Conservation (phyloP, 2,888 invertebrate species). For the Lasioglossum malachurum region DNA sequence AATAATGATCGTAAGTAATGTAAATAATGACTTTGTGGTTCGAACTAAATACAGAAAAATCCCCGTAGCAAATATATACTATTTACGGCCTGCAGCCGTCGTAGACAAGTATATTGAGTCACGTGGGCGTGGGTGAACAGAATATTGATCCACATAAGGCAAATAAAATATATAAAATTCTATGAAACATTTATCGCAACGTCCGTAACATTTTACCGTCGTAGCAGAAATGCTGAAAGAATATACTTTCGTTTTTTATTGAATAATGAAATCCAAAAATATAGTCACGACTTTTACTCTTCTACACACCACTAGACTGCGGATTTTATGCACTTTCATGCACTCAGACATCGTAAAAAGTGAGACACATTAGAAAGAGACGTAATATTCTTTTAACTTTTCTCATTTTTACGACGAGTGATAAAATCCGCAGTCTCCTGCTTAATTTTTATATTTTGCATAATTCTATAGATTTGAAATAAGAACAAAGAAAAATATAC, state of each 20-base stretch:
- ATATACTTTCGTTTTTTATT: not conserved
- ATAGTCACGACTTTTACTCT: not conserved
- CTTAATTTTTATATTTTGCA: not conserved
- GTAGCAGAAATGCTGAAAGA: not conserved
- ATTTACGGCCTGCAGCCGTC: not conserved
- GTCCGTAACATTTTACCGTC: not conserved
- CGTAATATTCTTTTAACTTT: not conserved
- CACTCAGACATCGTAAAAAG: no score
- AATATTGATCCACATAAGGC: not conserved
- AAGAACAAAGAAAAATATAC: not conserved
- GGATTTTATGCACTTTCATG: no score
- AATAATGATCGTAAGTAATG: not conserved
- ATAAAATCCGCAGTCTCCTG: not conserved
- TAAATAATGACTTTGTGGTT: not conserved
- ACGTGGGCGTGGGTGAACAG: not conserved
- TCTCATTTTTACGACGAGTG: not conserved
- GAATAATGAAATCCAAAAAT: not conserved
- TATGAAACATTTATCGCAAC: not conserved
- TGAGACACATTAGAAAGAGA: no score
- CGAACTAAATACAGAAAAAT: not conserved
- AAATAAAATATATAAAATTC: conserved; percentile 1
- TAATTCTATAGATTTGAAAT: not conserved
- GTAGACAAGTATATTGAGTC: not conserved
- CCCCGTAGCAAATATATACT: not conserved
- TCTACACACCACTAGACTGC: not conserved